phyloP scores from a whole-genome alignment of 2,888 invertebrate genomes.

The Masnerella sp. region DNA sequence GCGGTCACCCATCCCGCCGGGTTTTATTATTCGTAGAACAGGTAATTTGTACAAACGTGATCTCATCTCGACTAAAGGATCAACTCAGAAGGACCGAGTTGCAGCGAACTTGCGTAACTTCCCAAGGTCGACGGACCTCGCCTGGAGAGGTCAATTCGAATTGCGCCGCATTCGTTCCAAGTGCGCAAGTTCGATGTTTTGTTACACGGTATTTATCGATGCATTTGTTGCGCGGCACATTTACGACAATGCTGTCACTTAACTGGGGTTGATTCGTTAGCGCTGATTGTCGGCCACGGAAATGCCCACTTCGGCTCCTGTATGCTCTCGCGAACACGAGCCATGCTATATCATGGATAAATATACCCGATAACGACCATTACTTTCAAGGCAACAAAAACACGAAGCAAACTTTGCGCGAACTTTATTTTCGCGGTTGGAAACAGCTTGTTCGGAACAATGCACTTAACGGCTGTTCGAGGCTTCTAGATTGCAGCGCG shows the following conservation, averaged over 20 bases:
- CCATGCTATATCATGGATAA: slow-evolving; percentile 22
- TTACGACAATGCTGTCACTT: slow-evolving; percentile 21
- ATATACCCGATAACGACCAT: slow-evolving; percentile 31
- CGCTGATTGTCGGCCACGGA: slow-evolving; percentile 28
- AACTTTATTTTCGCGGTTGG: slow-evolving; percentile 31
- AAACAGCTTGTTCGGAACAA: no score
- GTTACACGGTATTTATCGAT: slow-evolving; percentile 2
- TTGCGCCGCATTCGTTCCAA: no score
- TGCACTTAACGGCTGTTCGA: no score
- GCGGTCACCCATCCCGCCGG: slow-evolving; percentile 29
- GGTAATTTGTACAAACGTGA: slow-evolving; percentile 41
- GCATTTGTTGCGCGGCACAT: slow-evolving; percentile 22
- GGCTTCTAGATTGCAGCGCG: no score
- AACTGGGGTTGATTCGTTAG: slow-evolving; percentile 10
- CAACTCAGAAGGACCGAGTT: no score
- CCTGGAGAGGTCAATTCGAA: no score
- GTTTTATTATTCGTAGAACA: slow-evolving; percentile 37
- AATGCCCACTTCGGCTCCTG: slow-evolving; percentile 15
- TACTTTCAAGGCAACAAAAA: slow-evolving; percentile 43
- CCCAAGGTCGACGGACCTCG: no score
- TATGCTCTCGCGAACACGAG: slow-evolving; percentile 22
- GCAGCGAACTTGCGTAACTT: no score
- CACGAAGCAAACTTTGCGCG: slow-evolving; percentile 20
- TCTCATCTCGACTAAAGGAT: slow-evolving; percentile 21
- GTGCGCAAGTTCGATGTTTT: no score